Percentiles rank a stretch among this genome's conserved stretches.
Conservation (phyloP, 2,113 vertebrate genomes). For the Anarrhichthys ocellatus region DNA sequence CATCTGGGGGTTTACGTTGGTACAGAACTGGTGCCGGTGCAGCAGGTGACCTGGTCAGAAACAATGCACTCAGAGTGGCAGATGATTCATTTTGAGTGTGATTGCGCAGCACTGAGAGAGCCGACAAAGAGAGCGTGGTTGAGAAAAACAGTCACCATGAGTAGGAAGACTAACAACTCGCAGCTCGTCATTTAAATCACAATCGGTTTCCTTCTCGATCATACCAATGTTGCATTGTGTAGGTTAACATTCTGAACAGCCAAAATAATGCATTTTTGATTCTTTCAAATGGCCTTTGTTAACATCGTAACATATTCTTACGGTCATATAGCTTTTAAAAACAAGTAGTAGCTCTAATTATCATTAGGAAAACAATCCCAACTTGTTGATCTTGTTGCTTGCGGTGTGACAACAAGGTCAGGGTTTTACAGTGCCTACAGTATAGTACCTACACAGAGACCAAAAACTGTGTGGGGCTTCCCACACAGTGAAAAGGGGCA, state of each 20-base stretch:
- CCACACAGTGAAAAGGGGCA: not conserved
- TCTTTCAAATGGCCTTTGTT: not conserved
- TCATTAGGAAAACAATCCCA: not conserved
- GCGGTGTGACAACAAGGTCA: not conserved
- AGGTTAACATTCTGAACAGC: not conserved
- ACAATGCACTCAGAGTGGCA: slow-evolving; percentile 56
- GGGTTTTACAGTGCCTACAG: not conserved
- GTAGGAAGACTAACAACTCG: slow-evolving; percentile 64
- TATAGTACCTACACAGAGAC: not conserved
- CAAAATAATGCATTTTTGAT: slow-evolving; percentile 8
- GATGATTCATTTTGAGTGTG: slow-evolving; percentile 75
- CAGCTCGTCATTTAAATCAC: slow-evolving; percentile 46
- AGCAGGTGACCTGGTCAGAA: slow-evolving; percentile 64
- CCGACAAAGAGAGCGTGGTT: slow-evolving; percentile 69
- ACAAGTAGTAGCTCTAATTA: not conserved
- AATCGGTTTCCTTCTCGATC: slow-evolving; percentile 34
- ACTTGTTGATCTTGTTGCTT: not conserved
- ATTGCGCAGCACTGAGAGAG: slow-evolving; percentile 48
- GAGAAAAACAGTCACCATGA: slow-evolving; percentile 66
- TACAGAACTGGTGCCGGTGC: not conserved
- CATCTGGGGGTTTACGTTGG: slow-evolving; percentile 23
- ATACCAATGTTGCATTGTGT: slow-evolving; percentile 3
- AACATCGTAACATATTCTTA: not conserved
- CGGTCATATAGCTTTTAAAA: not conserved
- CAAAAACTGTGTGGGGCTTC: not conserved